Evolutionary conservation across 2,113 vertebrate species (phyloP), one percentile per base, ranked within the genome.

Genomic region (Erythrolamprus reginae): DNA sequence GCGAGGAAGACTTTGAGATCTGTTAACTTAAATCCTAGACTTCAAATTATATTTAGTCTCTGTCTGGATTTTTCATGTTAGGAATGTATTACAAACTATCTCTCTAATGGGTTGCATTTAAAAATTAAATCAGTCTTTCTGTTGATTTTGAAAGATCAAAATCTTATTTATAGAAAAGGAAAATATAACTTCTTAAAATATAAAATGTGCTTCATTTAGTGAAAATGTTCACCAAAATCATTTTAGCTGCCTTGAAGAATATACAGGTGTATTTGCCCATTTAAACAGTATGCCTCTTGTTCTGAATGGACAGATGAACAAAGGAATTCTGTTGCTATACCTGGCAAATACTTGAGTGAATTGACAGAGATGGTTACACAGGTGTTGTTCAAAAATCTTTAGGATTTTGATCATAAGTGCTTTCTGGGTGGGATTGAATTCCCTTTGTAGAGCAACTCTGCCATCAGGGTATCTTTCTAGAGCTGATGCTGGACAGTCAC

Each of bases 1-100:
- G 93, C 92, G 92, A 90, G 82, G 88, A 87, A 87, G 51, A 84
- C 89, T 90, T 84, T 24, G 65, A 47, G 88, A 90, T 93, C 91
- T 89, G 87, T 90, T 90, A 89, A 33, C 2, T 89, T 87, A 88
- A 90, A 87, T 51, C 89, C 56, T 77, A 83, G 87, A 90, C 52
- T 93, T 95, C 47, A 84, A 51, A 90, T 83, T 45, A 88, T 95
- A 89, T 93, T 19, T 0, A 83, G 89, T 61, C 90, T 92, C 95
- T 88, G 90, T 92, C 92, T 6, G 3, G 82, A 92, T 21, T 10
- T 2, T 56, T 90, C 88, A 91, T 93, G 92, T 21, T 89, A 61
- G 92, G 84, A 92, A 96, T 94, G 95, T 96, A 95, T 70, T 87
- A 90, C 88, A 91, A 77, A 92, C 93, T 48, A 90, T 88, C 84